Conservation (phyloP, 2,797 vertebrate genomes). For the Hoplostethus mediterraneus region DNA sequence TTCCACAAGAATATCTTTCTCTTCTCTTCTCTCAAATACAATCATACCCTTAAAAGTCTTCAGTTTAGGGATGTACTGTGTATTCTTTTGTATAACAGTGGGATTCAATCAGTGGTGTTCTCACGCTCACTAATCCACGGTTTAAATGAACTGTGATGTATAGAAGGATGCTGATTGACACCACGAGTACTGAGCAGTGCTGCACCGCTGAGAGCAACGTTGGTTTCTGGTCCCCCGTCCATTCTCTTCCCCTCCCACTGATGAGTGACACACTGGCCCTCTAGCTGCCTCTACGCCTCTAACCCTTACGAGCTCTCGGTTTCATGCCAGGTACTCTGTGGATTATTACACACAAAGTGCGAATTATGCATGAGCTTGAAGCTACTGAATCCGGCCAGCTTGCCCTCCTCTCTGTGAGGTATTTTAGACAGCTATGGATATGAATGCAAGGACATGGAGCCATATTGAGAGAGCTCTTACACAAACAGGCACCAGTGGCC, state of each 20-base stretch:
- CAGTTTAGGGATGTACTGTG: too few species aligned
- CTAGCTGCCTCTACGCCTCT: slow-evolving; percentile 3
- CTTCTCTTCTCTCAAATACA: too few species aligned
- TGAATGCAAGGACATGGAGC: slow-evolving; percentile 68
- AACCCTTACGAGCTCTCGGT: slow-evolving; percentile 40
- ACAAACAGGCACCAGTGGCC: slow-evolving; percentile 48
- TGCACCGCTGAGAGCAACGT: slow-evolving; percentile 2
- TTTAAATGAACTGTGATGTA: slow-evolving; percentile 19
- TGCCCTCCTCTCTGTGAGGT: slow-evolving; percentile 40
- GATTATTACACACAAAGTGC: slow-evolving; percentile 46
- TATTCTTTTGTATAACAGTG: too few species aligned
- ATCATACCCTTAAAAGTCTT: too few species aligned
- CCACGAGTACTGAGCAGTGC: background rate
- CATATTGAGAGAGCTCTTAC: slow-evolving; percentile 24
- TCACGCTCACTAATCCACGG: background rate
- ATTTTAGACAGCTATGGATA: slow-evolving; percentile 55
- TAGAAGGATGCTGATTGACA: background rate
- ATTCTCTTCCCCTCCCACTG: slow-evolving; percentile 16
- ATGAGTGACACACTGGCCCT: slow-evolving; percentile 51
- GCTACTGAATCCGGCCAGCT: slow-evolving; percentile 50
- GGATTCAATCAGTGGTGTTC: background rate
- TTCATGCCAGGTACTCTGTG: slow-evolving; percentile 45
- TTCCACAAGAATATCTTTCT: too few species aligned
- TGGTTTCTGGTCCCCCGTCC: slow-evolving; percentile 3
- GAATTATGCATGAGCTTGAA: slow-evolving; percentile 74